Conservation (phyloP, 2,113 vertebrate genomes). For the Etia nguti region DNA sequence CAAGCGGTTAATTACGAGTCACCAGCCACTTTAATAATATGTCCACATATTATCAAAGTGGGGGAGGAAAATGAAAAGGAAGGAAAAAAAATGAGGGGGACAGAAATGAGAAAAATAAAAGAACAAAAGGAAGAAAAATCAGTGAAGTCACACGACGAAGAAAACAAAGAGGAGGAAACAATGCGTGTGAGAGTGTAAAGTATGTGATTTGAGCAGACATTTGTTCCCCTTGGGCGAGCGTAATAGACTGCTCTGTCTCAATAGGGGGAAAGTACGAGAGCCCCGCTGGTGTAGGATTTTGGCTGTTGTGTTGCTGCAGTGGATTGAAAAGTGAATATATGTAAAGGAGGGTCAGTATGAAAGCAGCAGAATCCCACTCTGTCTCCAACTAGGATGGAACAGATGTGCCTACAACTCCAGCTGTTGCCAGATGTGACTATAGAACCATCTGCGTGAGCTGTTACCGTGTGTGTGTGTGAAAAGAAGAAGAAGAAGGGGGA, state of each 20-base stretch:
- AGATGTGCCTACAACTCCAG: conserved; percentile 67
- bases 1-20: neutral
- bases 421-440: conserved; percentile 65
- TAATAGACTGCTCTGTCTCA: conserved; percentile 27
- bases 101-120: neutral
- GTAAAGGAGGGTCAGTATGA: conserved; percentile 44
- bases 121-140: neutral
- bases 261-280: neutral
- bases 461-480: neutral
- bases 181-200: neutral
- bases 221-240: conserved; percentile 46
- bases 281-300: conserved; percentile 28
- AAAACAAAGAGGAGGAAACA: conserved; percentile 7
- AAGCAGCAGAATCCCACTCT: conserved; percentile 22
- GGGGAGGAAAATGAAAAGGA: neutral
- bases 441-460: conserved; percentile 58
- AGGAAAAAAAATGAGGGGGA: fast-evolving
- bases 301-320: neutral
- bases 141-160: neutral
- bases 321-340: conserved; percentile 22
- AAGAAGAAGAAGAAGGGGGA: neutral
- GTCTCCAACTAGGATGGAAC: conserved; percentile 54
- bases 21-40: neutral
- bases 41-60: neutral
- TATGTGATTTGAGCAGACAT: conserved; percentile 39